These are phyloP conservation scores for Leptinotarsa rubiginosa DNA, from an alignment of 2,888 invertebrate species.

Conservation along the genomic window DNA sequence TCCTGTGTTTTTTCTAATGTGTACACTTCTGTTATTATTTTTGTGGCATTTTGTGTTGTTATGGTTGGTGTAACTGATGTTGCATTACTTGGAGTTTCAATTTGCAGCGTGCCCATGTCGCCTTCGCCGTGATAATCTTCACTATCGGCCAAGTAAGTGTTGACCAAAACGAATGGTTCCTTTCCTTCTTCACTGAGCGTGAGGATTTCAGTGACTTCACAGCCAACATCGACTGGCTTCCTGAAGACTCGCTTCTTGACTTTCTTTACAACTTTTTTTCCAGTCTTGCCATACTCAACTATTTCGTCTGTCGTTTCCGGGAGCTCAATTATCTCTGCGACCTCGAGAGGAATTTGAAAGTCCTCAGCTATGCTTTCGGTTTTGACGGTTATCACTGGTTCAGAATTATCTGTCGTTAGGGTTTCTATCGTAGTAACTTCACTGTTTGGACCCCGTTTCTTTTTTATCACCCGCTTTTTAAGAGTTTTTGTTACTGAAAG, in stretches of 20 bases:
- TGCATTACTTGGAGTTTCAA: conserved; percentile 36
- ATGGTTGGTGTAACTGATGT: conserved; percentile 50
- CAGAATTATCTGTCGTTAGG: conserved; percentile 55
- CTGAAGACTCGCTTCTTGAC: conserved; percentile 61
- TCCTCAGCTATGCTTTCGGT: conserved; percentile 52
- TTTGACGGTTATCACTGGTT: conserved; percentile 56
- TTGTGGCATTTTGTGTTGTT: conserved; percentile 54
- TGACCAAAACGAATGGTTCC: conserved; percentile 53
- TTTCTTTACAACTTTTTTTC: conserved; percentile 54
- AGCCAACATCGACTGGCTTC: conserved; percentile 59
- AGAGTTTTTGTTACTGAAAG: conserved; percentile 53
- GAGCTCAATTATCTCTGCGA: conserved; percentile 52
- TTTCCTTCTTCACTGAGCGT: conserved; percentile 56
- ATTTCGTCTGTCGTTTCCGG: conserved; percentile 55
- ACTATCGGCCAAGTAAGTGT: conserved; percentile 53
- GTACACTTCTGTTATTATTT: conserved; percentile 59
- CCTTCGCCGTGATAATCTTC: conserved; percentile 8
- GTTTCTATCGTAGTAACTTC: conserved; percentile 57
- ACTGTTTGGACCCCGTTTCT: conserved; percentile 60
- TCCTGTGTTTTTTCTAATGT: conserved; percentile 58
- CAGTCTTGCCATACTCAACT: conserved; percentile 55
- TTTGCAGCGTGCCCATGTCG: conserved; percentile 28
- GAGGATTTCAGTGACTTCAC: conserved; percentile 59
- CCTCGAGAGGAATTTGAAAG: conserved; percentile 36
- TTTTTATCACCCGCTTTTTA: conserved; percentile 64